phyloP scores from a whole-genome alignment of 1,140 invertebrate species.

The Galleria mellonella region DNA sequence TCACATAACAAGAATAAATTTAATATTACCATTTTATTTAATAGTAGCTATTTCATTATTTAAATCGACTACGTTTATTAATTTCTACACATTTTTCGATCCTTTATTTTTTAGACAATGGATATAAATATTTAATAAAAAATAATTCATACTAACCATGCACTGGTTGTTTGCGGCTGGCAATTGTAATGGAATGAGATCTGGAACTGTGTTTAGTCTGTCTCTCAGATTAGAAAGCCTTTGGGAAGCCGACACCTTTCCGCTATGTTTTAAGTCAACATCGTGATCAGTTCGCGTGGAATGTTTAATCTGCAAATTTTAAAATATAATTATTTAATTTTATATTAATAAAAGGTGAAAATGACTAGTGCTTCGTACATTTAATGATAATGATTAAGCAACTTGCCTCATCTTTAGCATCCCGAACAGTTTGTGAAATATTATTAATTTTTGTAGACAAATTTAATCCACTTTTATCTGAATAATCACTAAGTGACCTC shows the following conservation, averaged over 20 bases:
- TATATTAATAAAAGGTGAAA: constrained; percentile 2
- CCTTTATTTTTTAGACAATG: too few species aligned
- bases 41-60: too few species aligned
- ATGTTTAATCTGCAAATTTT: constrained; percentile 43
- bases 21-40: too few species aligned
- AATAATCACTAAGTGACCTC: constrained; percentile 15
- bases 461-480: constrained; percentile 20
- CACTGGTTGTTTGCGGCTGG: constrained; percentile 46
- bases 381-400: not conserved
- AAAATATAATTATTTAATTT: too few species aligned
- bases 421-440: constrained; percentile 18
- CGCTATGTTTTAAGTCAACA: constrained; percentile 29
- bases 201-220: constrained; percentile 45
- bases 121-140: too few species aligned
- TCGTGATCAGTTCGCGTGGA: constrained; percentile 43
- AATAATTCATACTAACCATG: constrained; percentile 24
- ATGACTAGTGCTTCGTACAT: too few species aligned
- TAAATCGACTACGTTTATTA: too few species aligned
- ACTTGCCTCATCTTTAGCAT: constrained; percentile 21
- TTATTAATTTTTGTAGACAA: constrained; percentile 8
- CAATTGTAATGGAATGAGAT: constrained; percentile 55
- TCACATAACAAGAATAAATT: too few species aligned
- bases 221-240: constrained; percentile 56
- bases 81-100: too few species aligned
- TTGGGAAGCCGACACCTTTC: constrained; percentile 58